These are phyloP conservation scores for Apistogramma diplotaenia DNA, from an alignment of 2,113 vertebrate genomes.

Conservation along the genomic window DNA sequence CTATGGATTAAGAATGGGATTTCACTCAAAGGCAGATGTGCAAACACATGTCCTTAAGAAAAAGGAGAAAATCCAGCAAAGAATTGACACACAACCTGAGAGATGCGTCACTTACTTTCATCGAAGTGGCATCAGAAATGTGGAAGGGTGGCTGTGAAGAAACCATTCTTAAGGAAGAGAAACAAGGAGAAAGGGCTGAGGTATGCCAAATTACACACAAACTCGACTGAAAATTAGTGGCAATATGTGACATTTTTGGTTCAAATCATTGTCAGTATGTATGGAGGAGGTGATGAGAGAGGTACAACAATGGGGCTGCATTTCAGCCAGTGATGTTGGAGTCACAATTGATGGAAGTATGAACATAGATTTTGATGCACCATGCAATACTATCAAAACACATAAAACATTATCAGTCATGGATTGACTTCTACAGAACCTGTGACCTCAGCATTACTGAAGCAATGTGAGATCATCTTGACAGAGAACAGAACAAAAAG, in stretches of 20 bases:
- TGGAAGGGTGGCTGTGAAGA: no score
- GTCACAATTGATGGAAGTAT: no score
- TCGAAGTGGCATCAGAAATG: no score
- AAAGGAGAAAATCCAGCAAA: no score
- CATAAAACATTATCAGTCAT: background rate
- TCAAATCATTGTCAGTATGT: background rate
- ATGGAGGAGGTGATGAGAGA: background rate
- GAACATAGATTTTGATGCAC: background rate
- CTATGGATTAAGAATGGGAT: no score
- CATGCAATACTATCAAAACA: background rate
- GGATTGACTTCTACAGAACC: background rate
- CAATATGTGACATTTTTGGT: background rate
- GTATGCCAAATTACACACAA: background rate
- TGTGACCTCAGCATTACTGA: background rate
- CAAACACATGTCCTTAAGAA: no score
- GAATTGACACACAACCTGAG: no score
- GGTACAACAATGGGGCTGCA: background rate
- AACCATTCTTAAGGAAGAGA: no score
- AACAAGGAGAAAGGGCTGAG: no score
- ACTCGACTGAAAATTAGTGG: background rate
- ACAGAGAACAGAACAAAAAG: background rate
- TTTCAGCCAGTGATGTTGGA: no score
- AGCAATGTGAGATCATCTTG: background rate
- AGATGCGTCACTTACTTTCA: no score
- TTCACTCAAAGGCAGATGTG: no score